Base-by-base conservation (phyloP, 23 tunicate species). In the Corella eumyota region DNA sequence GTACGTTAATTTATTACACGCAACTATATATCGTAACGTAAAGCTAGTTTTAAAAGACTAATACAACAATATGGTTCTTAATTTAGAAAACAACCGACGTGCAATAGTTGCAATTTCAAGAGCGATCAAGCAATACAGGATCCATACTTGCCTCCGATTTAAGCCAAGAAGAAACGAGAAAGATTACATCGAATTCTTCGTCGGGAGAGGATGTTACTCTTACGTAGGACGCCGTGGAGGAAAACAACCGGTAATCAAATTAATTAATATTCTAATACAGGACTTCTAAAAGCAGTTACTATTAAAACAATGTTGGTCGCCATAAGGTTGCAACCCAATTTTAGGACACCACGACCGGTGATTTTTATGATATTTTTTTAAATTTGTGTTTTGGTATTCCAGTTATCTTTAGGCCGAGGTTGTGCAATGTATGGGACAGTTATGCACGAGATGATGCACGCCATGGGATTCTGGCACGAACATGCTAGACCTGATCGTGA, bases 151-250 rank as follows among this genome's bases (percentile, higher is more conserved):
- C 58, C 4, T 76, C 25, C 59, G 68, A 5, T 76, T 76, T 3
- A 22, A 20, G 21, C 74, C 55, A 27, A 45, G 83, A 40, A 69
- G 58, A 4, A 35, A 68, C 47, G 74, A 76, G 50, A 46, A 46
- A 34, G 83, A 76, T 45, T 76, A 67, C 64, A 4, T 76, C 15
- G 24, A 68, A 11, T 50, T 76, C 28, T 37, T 32, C 37, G 24
- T 17, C 3, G 83, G 83, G 19, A 59, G 74, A 15, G 83, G 83
- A 56, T 76, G 83, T 61, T 76, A 37, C 23, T 76, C 83, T 26
- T 54, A 55, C 45, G 60, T 76, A 20, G 83, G 83, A 40, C 32
- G 83, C 15, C 40, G 53, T 28, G 32, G 66, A 27, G 38, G 56
- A 58, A 70, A 36, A 26, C 61, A 58, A 31, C 29, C 6, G 38